Percentiles rank a stretch among this genome's conserved stretches.
phyloP scores from a whole-genome alignment of 2,113 vertebrate genomes.

The Halichoeres trimaculatus region DNA sequence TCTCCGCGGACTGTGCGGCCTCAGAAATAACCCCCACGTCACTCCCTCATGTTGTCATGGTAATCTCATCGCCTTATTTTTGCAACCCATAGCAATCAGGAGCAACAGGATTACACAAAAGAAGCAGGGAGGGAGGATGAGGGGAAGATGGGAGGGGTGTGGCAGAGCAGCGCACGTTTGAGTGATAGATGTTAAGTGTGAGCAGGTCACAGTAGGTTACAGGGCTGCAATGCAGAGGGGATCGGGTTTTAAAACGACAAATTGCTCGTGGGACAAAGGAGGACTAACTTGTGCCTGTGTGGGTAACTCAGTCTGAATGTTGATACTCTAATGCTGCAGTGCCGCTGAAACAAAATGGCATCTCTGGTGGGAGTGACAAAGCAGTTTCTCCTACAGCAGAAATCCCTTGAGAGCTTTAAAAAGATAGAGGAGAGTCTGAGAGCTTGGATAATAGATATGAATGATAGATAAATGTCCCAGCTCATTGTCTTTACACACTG shows the following conservation, averaged over 20 bases:
- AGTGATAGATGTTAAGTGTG: constrained; percentile 1
- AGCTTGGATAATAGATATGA: too few species aligned
- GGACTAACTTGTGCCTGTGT: constrained; percentile 9
- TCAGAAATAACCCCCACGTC: constrained; percentile 52
- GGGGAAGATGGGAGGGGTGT: constrained; percentile 9
- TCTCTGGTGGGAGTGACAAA: constrained; percentile 61
- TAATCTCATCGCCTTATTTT: constrained; percentile 64
- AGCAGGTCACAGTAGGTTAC: neutral
- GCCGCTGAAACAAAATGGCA: constrained; percentile 59
- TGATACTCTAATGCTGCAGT: neutral
- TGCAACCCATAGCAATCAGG: constrained; percentile 45
- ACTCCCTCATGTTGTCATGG: constrained; percentile 75
- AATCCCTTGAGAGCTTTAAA: too few species aligned
- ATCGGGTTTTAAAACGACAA: neutral
- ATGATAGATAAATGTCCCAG: too few species aligned
- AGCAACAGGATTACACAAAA: constrained; percentile 21
- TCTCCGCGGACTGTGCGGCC: constrained; percentile 23
- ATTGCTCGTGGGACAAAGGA: neutral
- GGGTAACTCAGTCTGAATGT: constrained; percentile 1
- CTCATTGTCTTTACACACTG: too few species aligned
- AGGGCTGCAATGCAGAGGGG: neutral
- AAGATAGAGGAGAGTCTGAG: too few species aligned
- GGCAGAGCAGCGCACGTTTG: neutral
- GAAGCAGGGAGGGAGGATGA: neutral
- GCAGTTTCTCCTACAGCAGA: constrained; percentile 54